These are phyloP conservation scores for Drosophila yooni DNA, from an alignment of 2,888 invertebrate genomes.

Conservation along the genomic window DNA sequence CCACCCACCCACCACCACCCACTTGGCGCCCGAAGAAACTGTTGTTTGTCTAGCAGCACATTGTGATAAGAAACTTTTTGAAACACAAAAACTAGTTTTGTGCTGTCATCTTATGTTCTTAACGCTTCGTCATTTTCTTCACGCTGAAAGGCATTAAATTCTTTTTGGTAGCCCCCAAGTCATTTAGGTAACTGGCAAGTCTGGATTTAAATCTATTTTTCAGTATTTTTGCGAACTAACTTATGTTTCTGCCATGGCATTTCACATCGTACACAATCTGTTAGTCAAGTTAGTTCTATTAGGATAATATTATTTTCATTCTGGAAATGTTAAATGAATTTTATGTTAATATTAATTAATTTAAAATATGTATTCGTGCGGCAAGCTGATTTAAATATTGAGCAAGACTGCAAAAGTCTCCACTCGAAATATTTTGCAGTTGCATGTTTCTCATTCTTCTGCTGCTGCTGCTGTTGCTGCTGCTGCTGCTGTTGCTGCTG, in stretches of 20 bases:
- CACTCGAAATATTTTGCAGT: conserved; percentile 5
- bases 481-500: background rate
- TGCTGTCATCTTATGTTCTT: conserved; percentile 57
- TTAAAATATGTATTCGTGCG: background rate
- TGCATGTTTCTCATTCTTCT: background rate
- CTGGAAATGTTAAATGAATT: background rate
- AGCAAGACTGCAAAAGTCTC: conserved; percentile 4
- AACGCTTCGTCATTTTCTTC: conserved; percentile 57
- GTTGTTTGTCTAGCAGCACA: conserved; percentile 53
- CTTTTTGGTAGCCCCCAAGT: conserved; percentile 3
- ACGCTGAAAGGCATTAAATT: conserved; percentile 13
- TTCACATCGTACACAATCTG: background rate
- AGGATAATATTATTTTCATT: background rate
- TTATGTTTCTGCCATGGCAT: background rate
- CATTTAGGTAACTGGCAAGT: background rate
- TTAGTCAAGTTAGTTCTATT: background rate
- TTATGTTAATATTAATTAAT: conserved; percentile 7
- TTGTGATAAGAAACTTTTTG: conserved; percentile 61
- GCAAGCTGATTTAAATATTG: conserved; percentile 24
- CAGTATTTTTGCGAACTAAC: background rate
- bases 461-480: background rate
- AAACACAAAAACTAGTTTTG: conserved; percentile 55
- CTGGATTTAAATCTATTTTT: background rate
- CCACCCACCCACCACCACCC: background rate
- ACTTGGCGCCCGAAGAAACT: conserved; percentile 9